phyloP scores from a whole-genome alignment of 2,797 vertebrate species.

The Aselliscus stoliczkanus region DNA sequence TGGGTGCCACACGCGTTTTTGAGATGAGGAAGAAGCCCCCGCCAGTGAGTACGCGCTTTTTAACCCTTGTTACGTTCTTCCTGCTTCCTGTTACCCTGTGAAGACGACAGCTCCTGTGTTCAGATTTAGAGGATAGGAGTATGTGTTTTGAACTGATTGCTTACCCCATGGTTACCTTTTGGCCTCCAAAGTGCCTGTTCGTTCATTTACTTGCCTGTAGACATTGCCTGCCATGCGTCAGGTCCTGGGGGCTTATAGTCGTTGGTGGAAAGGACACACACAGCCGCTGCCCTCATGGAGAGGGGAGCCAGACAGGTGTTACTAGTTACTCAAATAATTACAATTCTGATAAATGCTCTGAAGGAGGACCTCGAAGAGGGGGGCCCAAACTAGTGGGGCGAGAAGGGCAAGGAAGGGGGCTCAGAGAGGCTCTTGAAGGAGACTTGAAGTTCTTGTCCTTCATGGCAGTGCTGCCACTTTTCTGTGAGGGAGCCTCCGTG shows the following conservation, averaged over 20 bases:
- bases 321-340: not conserved
- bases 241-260: not conserved
- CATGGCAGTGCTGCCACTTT: not conserved
- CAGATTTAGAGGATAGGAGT: not conserved
- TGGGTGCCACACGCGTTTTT: slow-evolving; percentile 92
- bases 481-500: not conserved
- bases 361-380: not conserved
- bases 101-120: not conserved
- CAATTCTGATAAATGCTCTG: not conserved
- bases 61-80: not conserved
- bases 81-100: not conserved
- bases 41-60: slow-evolving; percentile 83
- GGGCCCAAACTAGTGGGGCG: not conserved
- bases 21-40: slow-evolving; percentile 93
- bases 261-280: not conserved
- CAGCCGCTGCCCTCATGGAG: not conserved
- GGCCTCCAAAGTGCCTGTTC: not conserved
- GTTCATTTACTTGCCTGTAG: not conserved
- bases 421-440: not conserved
- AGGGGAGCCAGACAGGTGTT: not conserved
- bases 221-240: not conserved
- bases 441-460: not conserved
- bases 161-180: not conserved
- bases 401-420: not conserved
- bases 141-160: not conserved